phyloP scores from a whole-genome alignment of 2,113 vertebrate genomes.

The Hystrix brachyura region DNA sequence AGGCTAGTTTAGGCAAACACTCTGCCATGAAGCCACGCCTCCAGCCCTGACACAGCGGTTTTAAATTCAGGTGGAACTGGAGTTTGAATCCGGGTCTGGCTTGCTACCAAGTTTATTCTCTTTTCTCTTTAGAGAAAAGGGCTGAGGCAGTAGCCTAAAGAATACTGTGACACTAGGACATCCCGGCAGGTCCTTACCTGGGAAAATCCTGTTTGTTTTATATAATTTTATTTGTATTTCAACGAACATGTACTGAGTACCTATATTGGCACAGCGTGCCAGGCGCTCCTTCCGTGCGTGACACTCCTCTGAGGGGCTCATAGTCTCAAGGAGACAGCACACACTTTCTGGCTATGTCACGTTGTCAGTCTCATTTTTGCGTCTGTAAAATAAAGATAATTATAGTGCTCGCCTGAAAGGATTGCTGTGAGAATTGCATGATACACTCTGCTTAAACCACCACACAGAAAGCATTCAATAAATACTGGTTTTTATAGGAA shows the following conservation, averaged over 20 bases:
- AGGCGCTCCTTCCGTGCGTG: background rate
- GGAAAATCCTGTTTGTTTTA: background rate
- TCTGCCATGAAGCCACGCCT: background rate
- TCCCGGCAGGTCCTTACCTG: background rate
- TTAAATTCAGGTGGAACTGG: background rate
- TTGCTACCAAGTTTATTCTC: background rate
- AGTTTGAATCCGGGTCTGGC: background rate
- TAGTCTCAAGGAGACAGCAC: background rate
- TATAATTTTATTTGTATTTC: conserved; percentile 34
- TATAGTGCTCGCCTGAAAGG: background rate
- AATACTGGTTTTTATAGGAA: background rate
- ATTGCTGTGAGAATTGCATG: background rate
- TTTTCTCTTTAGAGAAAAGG: background rate
- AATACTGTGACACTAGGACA: background rate
- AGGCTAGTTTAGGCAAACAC: background rate
- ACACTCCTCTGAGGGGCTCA: background rate
- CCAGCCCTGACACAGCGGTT: background rate
- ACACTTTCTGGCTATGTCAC: background rate
- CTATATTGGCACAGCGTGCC: background rate
- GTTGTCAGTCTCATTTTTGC: background rate
- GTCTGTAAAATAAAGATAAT: background rate
- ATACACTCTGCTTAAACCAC: background rate
- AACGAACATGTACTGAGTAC: background rate
- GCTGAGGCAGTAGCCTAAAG: background rate
- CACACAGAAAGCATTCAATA: background rate